A percentile compares a stretch with the other conserved stretches of the same genome.
Evolutionary conservation across 2,113 vertebrate genomes (phyloP).

Genomic region (Athene cunicularia): DNA sequence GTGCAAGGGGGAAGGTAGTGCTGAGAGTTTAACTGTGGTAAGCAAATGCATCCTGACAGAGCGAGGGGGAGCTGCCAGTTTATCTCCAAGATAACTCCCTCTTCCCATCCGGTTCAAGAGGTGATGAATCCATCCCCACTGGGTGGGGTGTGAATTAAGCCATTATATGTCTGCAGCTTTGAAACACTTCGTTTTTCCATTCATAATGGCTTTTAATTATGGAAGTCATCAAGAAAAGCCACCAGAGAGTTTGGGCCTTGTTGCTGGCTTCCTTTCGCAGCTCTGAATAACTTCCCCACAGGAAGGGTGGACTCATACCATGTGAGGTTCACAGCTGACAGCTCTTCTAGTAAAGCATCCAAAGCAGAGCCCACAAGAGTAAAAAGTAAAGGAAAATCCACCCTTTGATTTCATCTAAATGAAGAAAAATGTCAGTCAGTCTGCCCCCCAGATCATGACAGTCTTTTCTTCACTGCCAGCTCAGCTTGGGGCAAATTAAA

Average conservation of each 20-base stretch:
- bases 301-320: slow-evolving; percentile 55
- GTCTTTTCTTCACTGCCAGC: neutral
- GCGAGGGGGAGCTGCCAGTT: neutral
- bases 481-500: neutral
- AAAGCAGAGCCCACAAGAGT: neutral
- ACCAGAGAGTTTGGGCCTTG: slow-evolving; percentile 47
- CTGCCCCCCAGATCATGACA: neutral
- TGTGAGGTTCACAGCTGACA: slow-evolving; percentile 59
- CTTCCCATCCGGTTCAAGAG: neutral
- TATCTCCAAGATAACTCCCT: slow-evolving; percentile 18
- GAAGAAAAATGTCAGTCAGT: slow-evolving; percentile 17
- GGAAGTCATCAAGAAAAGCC: slow-evolving; percentile 60
- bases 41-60: neutral
- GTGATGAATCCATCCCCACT: neutral
- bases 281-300: slow-evolving; percentile 70
- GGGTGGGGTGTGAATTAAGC: slow-evolving; percentile 54
- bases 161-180: slow-evolving; percentile 11
- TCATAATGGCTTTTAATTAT: slow-evolving; percentile 62
- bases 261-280: slow-evolving; percentile 65
- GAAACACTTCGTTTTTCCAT: slow-evolving; percentile 53
- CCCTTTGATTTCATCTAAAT: slow-evolving; percentile 35
- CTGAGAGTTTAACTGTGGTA: neutral
- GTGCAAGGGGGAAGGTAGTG: neutral
- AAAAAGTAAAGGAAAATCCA: slow-evolving; percentile 26
- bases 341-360: slow-evolving; percentile 57